Conservation (phyloP, 2,888 invertebrate species). For the Gymnoscelis rufifasciata region DNA sequence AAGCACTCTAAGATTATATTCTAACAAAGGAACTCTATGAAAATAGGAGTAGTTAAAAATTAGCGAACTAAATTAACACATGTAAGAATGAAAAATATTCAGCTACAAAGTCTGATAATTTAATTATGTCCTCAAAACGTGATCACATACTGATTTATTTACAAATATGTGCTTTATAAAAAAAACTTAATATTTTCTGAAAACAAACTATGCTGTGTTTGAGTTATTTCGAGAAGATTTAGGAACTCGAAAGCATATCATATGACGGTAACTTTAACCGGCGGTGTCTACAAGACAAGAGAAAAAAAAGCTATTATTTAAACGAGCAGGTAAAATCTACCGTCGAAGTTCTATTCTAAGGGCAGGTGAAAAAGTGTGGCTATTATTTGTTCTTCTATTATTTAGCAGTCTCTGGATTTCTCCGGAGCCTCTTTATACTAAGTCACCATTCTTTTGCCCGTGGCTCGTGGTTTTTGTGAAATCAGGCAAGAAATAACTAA, state of each 20-base stretch:
- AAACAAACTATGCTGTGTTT: background rate
- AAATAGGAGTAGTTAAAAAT: background rate
- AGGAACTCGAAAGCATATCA: constrained; percentile 41
- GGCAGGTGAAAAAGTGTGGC: constrained; percentile 39
- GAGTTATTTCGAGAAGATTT: constrained; percentile 8
- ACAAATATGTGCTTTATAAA: background rate
- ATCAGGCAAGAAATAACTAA: constrained; percentile 16
- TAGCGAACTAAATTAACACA: constrained; percentile 20
- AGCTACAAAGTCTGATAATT: constrained; percentile 16
- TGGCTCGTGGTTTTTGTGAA: constrained; percentile 12
- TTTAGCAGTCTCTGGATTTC: constrained; percentile 14
- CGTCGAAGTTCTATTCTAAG: constrained; percentile 38
- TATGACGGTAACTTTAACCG: constrained; percentile 47
- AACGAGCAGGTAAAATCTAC: constrained; percentile 62
- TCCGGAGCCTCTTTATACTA: constrained; percentile 5
- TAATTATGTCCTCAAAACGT: background rate
- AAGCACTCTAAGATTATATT: background rate
- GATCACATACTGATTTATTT: background rate
- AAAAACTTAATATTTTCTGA: background rate
- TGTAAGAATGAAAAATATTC: constrained; percentile 14
- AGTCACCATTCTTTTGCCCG: constrained; percentile 4
- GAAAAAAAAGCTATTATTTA: constrained; percentile 56
- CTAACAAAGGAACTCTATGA: background rate
- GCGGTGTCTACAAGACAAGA: constrained; percentile 27
- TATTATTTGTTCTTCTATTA: constrained; percentile 34